Percentiles rank a stretch among this genome's conserved stretches.
Conservation (phyloP, 2,888 invertebrate genomes). For the Melitaea athalia region DNA sequence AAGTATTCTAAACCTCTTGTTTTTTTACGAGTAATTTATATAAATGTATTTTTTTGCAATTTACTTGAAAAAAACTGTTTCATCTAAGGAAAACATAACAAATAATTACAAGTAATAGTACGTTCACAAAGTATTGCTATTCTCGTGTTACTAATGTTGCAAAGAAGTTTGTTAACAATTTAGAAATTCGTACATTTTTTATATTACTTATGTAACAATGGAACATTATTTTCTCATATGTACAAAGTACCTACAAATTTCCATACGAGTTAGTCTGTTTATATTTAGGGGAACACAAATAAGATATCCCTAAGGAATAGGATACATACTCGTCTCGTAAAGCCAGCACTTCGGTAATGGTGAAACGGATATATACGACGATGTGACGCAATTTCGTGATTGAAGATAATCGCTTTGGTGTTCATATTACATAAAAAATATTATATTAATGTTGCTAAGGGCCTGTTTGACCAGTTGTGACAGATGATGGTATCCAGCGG, state of each 20-base stretch:
- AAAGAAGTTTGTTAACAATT: background rate
- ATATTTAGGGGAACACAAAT: background rate
- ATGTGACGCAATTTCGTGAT: constrained; percentile 6
- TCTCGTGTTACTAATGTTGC: background rate
- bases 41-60: no score
- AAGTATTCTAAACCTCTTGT: no score
- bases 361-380: constrained; percentile 1
- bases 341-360: background rate
- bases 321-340: background rate
- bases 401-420: background rate
- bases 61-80: no score
- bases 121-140: background rate
- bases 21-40: no score
- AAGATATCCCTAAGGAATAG: background rate
- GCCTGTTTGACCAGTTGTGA: no score
- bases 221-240: no score
- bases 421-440: background rate
- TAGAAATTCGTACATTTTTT: background rate
- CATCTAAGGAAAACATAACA: no score
- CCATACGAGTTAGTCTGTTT: background rate
- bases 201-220: background rate
- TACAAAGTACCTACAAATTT: no score
- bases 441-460: background rate
- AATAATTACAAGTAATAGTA: background rate
- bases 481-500: no score